These are phyloP conservation scores for Cyphomyrus discorhynchus DNA, from an alignment of 2,113 vertebrate species.

Conservation along the genomic window DNA sequence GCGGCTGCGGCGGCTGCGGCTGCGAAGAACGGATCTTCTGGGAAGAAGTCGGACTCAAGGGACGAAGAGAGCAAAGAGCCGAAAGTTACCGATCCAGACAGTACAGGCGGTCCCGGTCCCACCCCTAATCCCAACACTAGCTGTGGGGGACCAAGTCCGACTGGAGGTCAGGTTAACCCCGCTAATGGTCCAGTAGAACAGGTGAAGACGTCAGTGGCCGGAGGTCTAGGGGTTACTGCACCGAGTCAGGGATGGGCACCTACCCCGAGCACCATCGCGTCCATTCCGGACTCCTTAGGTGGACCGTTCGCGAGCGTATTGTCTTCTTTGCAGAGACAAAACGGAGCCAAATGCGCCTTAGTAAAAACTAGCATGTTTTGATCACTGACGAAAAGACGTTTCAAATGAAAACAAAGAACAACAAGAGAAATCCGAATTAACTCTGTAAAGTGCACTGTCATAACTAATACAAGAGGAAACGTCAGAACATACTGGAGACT, in stretches of 20 bases:
- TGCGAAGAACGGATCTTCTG: conserved; percentile 77
- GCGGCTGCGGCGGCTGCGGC: conserved; percentile 84
- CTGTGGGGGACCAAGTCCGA: conserved; percentile 79
- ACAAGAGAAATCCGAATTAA: neutral
- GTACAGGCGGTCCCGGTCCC: conserved; percentile 84
- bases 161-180: conserved; percentile 63
- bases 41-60: conserved; percentile 80
- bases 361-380: conserved; percentile 96
- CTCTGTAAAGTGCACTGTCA: conserved; percentile 46
- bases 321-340: conserved; percentile 93
- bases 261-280: conserved; percentile 79
- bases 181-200: conserved; percentile 63
- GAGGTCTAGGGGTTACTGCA: conserved; percentile 65
- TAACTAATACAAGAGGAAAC: conserved; percentile 32
- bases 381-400: conserved; percentile 37
- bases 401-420: neutral
- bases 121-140: conserved; percentile 75
- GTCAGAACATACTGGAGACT: neutral
- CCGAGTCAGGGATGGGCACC: conserved; percentile 82
- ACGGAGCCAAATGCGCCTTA: conserved; percentile 86
- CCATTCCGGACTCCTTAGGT: conserved; percentile 91
- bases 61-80: conserved; percentile 92
- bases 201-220: conserved; percentile 64
- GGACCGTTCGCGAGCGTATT: conserved; percentile 91
- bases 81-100: conserved; percentile 90